Percentiles rank a stretch among this genome's conserved stretches.
Conservation (phyloP, 2,113 vertebrate genomes). For the Cepphus grylle region DNA sequence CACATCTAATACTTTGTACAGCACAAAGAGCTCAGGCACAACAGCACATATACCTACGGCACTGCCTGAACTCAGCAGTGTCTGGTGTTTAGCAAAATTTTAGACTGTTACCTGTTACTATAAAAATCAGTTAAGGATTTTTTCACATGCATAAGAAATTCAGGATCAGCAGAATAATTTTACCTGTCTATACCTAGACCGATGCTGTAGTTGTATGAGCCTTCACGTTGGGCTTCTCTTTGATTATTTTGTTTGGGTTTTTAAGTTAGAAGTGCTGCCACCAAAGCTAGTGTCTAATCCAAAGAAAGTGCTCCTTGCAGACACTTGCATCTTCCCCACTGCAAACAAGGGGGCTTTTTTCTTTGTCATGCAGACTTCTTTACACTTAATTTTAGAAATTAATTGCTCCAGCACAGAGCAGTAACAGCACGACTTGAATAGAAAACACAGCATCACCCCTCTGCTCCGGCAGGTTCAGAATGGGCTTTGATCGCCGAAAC, state of each 20-base stretch:
- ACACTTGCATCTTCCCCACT: not conserved
- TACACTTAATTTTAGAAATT: not conserved
- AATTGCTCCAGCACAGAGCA: not conserved
- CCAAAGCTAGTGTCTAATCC: not conserved
- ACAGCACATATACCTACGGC: accelerated
- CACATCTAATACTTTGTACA: accelerated
- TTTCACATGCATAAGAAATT: not conserved
- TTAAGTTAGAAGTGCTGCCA: not conserved
- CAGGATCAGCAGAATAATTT: not conserved
- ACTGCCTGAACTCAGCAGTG: not conserved
- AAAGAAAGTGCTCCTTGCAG: not conserved
- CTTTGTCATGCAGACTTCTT: not conserved
- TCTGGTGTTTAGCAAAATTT: not conserved
- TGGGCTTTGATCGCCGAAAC: accelerated
- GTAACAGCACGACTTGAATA: not conserved
- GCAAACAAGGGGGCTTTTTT: not conserved
- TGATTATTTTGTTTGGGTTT: not conserved
- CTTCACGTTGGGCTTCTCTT: accelerated
- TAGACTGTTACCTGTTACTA: not conserved
- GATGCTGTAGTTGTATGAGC: accelerated
- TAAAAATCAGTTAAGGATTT: not conserved
- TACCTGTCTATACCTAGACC: too few relatives aligned
- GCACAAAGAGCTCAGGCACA: not conserved
- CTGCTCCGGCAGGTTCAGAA: not conserved
- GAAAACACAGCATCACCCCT: not conserved